Percentiles rank a stretch among this genome's conserved stretches.
These are phyloP conservation scores for Pedetes capensis DNA, from an alignment of 2,113 vertebrate species.

Conservation along the genomic window DNA sequence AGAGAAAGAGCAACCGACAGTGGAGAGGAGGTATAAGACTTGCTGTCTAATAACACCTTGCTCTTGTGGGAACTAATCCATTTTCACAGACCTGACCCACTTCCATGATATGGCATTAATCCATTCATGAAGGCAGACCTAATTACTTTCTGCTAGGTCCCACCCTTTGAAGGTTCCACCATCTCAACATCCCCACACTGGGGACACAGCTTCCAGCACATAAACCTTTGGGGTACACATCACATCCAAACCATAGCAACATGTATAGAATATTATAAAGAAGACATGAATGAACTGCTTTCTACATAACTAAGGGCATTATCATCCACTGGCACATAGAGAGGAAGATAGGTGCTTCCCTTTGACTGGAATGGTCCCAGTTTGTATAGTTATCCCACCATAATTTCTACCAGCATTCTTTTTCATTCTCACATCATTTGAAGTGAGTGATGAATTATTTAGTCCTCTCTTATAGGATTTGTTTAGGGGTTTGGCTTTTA, in stretches of 20 bases:
- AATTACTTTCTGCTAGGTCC: background rate
- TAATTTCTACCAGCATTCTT: background rate
- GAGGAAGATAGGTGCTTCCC: background rate
- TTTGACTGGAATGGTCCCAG: background rate
- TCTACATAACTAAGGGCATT: background rate
- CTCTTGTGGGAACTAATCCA: background rate
- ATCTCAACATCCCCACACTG: background rate
- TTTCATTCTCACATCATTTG: background rate
- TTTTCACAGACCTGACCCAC: background rate
- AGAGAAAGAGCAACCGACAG: background rate
- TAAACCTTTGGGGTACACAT: background rate
- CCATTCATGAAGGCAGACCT: background rate
- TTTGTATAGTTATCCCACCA: background rate
- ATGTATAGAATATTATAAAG: background rate
- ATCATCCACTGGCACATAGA: no score
- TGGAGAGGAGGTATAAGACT: accelerated
- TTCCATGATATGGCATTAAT: no score
- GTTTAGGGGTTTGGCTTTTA: background rate
- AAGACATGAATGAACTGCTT: background rate
- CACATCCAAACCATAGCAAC: background rate
- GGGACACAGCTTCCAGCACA: background rate
- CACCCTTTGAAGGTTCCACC: background rate
- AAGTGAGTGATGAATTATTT: background rate
- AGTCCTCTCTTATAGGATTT: background rate
- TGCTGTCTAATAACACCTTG: background rate